A percentile compares a stretch with the other conserved stretches of the same genome.
Conservation (phyloP, 1,140 invertebrate genomes). For the Semibalanus balanoides region DNA sequence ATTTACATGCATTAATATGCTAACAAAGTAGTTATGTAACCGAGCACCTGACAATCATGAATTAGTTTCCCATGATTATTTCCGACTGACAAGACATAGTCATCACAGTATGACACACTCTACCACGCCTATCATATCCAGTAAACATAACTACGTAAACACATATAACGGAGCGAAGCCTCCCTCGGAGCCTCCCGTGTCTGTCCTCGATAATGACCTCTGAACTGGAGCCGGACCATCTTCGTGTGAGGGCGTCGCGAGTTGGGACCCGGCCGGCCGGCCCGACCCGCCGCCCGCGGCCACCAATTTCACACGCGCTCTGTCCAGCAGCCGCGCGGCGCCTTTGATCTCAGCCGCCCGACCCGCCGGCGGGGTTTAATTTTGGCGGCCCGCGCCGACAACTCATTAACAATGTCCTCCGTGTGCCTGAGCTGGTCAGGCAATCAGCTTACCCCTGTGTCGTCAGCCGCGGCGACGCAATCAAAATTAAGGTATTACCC, state of each 20-base stretch:
- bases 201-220: background rate
- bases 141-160: too few species aligned
- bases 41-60: too few species aligned
- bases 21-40: too few species aligned
- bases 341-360: background rate
- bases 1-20: too few species aligned
- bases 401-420: background rate
- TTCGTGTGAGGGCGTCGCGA: background rate
- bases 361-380: background rate
- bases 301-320: background rate
- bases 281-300: too few species aligned
- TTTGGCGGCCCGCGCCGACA: background rate
- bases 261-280: too few species aligned
- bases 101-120: too few species aligned
- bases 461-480: background rate
- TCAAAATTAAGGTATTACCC: constrained; percentile 2
- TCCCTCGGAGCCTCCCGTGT: background rate
- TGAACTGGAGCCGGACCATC: too few species aligned
- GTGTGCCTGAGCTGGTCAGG: background rate
- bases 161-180: too few species aligned
- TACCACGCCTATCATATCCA: too few species aligned
- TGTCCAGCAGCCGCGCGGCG: background rate
- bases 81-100: too few species aligned
- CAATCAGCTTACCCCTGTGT: background rate
- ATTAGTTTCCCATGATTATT: too few species aligned